Percentiles rank a stretch among this genome's conserved stretches.
Conservation (phyloP, 1,140 invertebrate species). For the Hydropsyche tenuis region DNA sequence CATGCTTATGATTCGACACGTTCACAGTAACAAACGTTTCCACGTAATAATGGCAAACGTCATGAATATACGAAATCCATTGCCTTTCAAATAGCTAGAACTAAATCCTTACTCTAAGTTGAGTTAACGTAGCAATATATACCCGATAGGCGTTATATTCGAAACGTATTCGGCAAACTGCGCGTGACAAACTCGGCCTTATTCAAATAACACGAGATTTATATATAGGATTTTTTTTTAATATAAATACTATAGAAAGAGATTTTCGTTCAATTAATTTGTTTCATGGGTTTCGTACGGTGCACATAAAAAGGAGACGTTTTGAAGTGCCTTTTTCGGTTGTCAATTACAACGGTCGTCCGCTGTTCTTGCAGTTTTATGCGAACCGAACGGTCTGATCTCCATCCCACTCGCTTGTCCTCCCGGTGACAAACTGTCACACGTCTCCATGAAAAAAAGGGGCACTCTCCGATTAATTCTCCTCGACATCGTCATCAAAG, state of each 20-base stretch:
- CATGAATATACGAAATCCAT: neutral
- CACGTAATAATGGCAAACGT: slow-evolving; percentile 2
- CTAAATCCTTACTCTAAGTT: slow-evolving; percentile 7
- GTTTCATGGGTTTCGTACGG: too few species aligned
- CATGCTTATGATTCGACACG: too few species aligned
- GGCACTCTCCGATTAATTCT: slow-evolving; percentile 30
- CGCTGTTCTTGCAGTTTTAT: too few species aligned
- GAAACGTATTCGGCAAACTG: neutral
- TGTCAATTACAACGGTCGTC: too few species aligned
- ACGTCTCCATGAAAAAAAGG: neutral
- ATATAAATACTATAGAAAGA: neutral
- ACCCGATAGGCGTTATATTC: neutral
- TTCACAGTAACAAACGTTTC: too few species aligned
- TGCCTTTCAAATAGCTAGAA: slow-evolving; percentile 26
- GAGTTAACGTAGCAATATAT: neutral
- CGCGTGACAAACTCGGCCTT: too few species aligned
- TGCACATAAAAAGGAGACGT: too few species aligned
- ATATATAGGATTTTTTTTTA: neutral
- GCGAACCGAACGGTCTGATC: too few species aligned
- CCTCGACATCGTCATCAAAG: slow-evolving; percentile 36
- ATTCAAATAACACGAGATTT: too few species aligned
- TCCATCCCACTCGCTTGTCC: too few species aligned
- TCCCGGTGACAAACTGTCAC: too few species aligned
- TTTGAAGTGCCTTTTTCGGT: too few species aligned
- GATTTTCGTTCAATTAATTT: neutral